phyloP scores from a whole-genome alignment of 2,797 vertebrate genomes.

The Decapterus maruadsi region DNA sequence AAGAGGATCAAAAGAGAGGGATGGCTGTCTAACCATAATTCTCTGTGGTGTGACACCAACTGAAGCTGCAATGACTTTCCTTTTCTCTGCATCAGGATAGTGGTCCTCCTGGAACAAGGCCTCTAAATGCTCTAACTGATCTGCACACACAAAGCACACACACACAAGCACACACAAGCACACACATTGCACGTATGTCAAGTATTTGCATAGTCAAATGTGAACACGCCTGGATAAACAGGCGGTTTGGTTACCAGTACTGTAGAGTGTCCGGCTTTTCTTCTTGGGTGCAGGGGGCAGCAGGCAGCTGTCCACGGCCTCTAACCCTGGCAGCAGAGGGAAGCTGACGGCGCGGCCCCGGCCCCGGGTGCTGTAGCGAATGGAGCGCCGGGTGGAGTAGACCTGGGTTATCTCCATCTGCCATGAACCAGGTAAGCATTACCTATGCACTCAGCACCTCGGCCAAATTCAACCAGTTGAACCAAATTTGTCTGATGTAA shows the following conservation, averaged over 20 bases:
- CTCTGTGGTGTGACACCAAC: constrained; percentile 96
- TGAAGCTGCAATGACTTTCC: constrained; percentile 89
- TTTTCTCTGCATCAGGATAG: constrained; percentile 94
- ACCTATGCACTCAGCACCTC: not conserved
- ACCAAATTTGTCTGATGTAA: not conserved
- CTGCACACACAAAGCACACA: constrained; percentile 63
- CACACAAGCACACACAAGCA: constrained; percentile 20
- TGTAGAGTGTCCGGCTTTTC: constrained; percentile 94
- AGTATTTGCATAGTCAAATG: constrained; percentile 16
- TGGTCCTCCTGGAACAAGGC: constrained; percentile 93
- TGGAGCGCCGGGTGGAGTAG: constrained; percentile 80
- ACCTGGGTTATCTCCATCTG: constrained; percentile 84
- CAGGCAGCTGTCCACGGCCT: constrained; percentile 57
- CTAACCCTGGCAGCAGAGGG: constrained; percentile 58
- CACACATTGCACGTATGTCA: constrained; percentile 6
- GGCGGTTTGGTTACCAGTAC: constrained; percentile 82
- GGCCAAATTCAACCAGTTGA: not conserved
- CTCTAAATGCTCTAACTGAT: constrained; percentile 93
- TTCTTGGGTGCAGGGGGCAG: constrained; percentile 86
- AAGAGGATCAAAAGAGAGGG: constrained; percentile 7
- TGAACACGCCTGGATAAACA: constrained; percentile 4
- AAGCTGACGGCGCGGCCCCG: constrained; percentile 60
- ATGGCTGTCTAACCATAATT: constrained; percentile 88
- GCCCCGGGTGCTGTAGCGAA: constrained; percentile 79
- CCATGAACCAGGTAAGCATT: constrained; percentile 20